Base-by-base conservation (phyloP, 1,140 invertebrate genomes). In the Limonius californicus region DNA sequence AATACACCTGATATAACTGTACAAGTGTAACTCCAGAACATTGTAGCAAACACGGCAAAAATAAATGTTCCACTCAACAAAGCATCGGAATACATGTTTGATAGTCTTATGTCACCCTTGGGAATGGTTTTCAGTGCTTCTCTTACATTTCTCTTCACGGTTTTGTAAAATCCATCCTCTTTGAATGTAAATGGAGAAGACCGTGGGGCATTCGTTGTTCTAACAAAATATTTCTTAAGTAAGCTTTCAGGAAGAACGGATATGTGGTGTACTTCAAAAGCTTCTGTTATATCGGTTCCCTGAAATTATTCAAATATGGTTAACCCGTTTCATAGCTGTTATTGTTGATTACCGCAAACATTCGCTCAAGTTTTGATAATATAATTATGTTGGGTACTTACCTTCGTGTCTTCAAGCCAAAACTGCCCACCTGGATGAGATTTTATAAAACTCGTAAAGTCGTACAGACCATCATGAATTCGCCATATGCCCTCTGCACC, bases 401-500 rank as follows among this genome's bases (percentile, higher is more conserved):
- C 85, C 76, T 85, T 85, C 2, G 89, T 89, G 2, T 87, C 57
- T 57, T 80, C 69, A 6, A 93, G 72, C 90, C 90, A 93, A 70
- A 89, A 85, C 9, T 74, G 54, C 12, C 91, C 91, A 23, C 91
- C 92, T 14, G 91, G 91, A 81, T 94, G 92, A 14, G 70, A 81
- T 0, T 82, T 63, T 0, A 87, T 74, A 68, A 91, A 94, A 14
- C 79, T 76, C 2, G 75, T 80, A 11, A 94, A 78, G 74, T 94
- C 87, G 71, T 94, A 94, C 0, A 94, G 79, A 39, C 79, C 79
- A 75, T 93, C 82, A 65, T 86, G 82, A 11, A 94, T 81, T 59
- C 92, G 79, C 92, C 92, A 94, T 0, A 91, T 76, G 4, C 83
- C 84, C 73, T 89, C 88, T 0, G 89, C 87, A 12, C 85, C 85